Conservation (phyloP, 1,140 invertebrate species). For the Plectrocnemia conspersa region DNA sequence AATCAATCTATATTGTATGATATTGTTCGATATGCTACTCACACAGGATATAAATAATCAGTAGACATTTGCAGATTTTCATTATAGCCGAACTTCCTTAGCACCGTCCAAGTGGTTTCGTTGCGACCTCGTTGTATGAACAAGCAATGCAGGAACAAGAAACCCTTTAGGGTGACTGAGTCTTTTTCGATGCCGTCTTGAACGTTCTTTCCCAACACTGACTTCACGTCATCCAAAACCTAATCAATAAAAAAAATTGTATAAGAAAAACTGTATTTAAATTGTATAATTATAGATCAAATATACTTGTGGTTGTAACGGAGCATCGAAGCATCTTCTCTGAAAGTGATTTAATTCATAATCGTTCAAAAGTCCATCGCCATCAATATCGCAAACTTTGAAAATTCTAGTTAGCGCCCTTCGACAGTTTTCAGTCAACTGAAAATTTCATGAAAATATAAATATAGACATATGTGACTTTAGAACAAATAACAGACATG, state of each 20-base stretch:
- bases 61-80: conserved; percentile 85
- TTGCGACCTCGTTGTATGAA: conserved; percentile 98
- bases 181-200: conserved; percentile 86
- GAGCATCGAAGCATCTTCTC: conserved; percentile 92
- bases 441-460: conserved; percentile 38
- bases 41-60: conserved; percentile 86
- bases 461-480: too few relatives aligned
- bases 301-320: conserved; percentile 83
- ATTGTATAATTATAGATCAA: too few relatives aligned
- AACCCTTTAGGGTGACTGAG: conserved; percentile 91
- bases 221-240: conserved; percentile 95
- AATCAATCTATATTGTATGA: conserved; percentile 14
- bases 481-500: too few relatives aligned
- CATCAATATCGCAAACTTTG: conserved; percentile 96
- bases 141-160: conserved; percentile 93
- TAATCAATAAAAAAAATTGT: too few relatives aligned
- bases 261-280: too few relatives aligned
- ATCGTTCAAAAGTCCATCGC: conserved; percentile 94
- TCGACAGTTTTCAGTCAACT: conserved; percentile 92
- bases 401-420: conserved; percentile 92
- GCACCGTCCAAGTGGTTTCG: conserved; percentile 99
- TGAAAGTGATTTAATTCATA: conserved; percentile 96
- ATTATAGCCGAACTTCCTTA: conserved; percentile 97
- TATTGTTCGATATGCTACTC: conserved; percentile 44
- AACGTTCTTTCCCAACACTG: conserved; percentile 87